Base-by-base conservation (phyloP, 2,797 vertebrate species). In the Zenarchopterus dispar region DNA sequence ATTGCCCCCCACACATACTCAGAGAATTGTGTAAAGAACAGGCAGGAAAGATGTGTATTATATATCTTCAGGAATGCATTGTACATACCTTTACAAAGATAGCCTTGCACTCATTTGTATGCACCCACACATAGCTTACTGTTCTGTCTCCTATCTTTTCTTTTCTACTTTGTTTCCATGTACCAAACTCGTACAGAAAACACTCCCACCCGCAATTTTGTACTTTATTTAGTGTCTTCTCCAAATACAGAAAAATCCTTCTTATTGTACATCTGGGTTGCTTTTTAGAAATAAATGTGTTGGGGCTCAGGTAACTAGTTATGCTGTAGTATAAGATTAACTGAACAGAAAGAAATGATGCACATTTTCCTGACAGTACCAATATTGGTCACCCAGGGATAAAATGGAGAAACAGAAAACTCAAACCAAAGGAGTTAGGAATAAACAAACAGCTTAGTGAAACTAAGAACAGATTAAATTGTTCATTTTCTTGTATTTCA, bases 221-320 rank as follows among this genome's bases (percentile, higher is more conserved):
- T 84, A 74, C 84, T 85, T 85, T 84, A 86, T 87, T 88, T 73
- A 78, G 56, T 56, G 71, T 80, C 67, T 63, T 82, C 76, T 69
- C 59, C 61, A 62, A 65, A 74, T 72, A 67, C 71, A 71, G 67
- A 73, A 62, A 48, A 7, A 4, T 56, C 51, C 73, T 64, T 82
- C 63, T 82, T 70, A 84, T 80, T 62, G 68, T 73, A 56, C 48
- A 60, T 77, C 65, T 51, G 64, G 59, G 67, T 73, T 80, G 76
- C 70, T 85, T 85, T 78, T 87, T 75, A 77, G 59, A 75, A 78
- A 70, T 70, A 18, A 18, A 75, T 58, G 79, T 71, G 44, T 70
- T 71, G 64, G 68, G 70, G 56, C 76, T 80, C 47, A 56, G 24
- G 45, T 0, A 47, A 73, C 74, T 49, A 9, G 70, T 78, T 84